phyloP scores from a whole-genome alignment of 2,797 vertebrate genomes.

The Choloepus didactylus region DNA sequence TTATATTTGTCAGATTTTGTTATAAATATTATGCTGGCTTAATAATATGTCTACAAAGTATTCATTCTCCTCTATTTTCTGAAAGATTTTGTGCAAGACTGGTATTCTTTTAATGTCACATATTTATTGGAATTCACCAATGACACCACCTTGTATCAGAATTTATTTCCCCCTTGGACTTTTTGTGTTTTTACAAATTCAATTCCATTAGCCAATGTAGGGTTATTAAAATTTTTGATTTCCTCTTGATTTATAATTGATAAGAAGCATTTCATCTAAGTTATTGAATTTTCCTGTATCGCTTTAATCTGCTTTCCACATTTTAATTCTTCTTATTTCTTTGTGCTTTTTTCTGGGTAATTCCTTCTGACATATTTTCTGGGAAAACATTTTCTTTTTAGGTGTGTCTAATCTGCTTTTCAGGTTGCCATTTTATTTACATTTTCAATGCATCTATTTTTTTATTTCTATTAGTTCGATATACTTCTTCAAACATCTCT shows the following conservation, averaged over 20 bases:
- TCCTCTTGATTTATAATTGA: neutral
- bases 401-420: neutral
- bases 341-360: neutral
- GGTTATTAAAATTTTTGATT: neutral
- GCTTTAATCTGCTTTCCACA: neutral
- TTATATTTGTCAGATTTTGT: neutral
- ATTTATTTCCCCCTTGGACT: neutral
- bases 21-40: neutral
- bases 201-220: neutral
- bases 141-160: neutral
- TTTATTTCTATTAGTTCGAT: neutral
- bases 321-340: neutral
- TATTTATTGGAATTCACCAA: neutral
- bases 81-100: neutral
- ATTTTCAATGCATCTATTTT: neutral
- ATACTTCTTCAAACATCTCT: neutral
- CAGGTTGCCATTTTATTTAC: neutral
- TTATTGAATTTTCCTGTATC: neutral
- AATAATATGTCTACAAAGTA: neutral
- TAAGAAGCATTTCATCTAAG: neutral
- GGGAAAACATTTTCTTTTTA: neutral
- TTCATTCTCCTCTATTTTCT: neutral
- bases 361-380: neutral
- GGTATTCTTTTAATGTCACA: neutral
- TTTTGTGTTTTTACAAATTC: neutral